Conservation (phyloP, 1,140 invertebrate genomes). For the Drosophila rhopaloa region DNA sequence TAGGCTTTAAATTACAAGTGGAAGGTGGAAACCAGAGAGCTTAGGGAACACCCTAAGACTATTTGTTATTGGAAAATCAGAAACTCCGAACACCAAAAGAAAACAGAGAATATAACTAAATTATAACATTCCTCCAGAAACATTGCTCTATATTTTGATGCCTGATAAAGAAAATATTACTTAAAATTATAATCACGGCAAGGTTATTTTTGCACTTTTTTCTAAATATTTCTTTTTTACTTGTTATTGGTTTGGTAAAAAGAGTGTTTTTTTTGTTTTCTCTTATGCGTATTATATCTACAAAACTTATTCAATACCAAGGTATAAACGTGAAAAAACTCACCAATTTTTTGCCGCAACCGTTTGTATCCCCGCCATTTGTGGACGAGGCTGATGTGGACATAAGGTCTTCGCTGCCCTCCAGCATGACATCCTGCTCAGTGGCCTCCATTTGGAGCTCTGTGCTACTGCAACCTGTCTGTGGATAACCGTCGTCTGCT, state of each 20-base stretch:
- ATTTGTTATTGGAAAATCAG: neutral
- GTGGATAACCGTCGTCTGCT: neutral
- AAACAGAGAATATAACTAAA: neutral
- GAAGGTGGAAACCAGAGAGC: neutral
- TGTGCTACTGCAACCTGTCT: slow-evolving; percentile 14
- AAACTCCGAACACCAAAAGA: neutral
- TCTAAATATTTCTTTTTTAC: too few species aligned
- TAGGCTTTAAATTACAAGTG: neutral
- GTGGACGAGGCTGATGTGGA: slow-evolving; percentile 69
- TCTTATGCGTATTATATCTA: too few species aligned
- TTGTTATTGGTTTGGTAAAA: too few species aligned
- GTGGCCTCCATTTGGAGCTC: slow-evolving; percentile 44
- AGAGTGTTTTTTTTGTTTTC: too few species aligned
- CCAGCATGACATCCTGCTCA: slow-evolving; percentile 62
- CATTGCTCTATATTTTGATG: too few species aligned
- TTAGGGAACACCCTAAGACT: neutral
- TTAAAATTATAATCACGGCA: too few species aligned
- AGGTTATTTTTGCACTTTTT: too few species aligned
- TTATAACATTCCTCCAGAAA: too few species aligned
- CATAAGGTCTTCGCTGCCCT: slow-evolving; percentile 65
- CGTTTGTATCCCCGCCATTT: slow-evolving; percentile 67
- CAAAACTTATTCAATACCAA: too few species aligned
- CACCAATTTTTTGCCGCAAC: slow-evolving; percentile 69
- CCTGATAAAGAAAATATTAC: too few species aligned
- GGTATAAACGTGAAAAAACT: slow-evolving; percentile 13